A percentile compares a stretch with the other conserved stretches of the same genome.
phyloP scores from a whole-genome alignment of 2,797 vertebrate genomes.

The Lutjanus argentimaculatus region DNA sequence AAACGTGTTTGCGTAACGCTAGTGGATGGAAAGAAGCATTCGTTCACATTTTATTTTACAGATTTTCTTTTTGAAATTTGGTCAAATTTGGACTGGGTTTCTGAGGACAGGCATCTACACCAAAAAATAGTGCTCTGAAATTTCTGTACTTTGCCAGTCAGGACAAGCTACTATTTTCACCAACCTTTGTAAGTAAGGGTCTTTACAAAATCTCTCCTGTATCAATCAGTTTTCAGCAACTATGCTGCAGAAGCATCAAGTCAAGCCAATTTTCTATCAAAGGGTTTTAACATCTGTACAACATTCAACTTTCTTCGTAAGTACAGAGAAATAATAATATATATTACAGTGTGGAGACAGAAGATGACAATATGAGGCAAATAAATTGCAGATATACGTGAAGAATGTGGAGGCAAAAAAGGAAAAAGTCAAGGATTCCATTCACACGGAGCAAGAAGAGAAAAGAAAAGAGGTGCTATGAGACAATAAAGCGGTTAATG shows the following conservation, averaged over 20 bases:
- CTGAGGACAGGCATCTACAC: too few relatives aligned
- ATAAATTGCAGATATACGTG: neutral
- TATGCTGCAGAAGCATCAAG: neutral
- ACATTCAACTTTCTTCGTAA: too few relatives aligned
- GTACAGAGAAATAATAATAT: neutral
- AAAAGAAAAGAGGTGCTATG: too few relatives aligned
- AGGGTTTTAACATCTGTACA: neutral
- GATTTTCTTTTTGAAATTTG: too few relatives aligned
- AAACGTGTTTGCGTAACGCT: too few relatives aligned
- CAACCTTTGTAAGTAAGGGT: neutral
- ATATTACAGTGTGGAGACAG: neutral
- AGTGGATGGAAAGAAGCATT: too few relatives aligned
- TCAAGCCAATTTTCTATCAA: neutral
- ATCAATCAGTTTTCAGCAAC: neutral
- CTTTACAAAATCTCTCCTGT: neutral
- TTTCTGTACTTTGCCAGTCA: neutral
- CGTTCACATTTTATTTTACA: too few relatives aligned
- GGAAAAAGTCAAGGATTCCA: too few relatives aligned
- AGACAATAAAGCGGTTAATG: neutral
- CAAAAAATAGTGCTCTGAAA: neutral
- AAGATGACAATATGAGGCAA: neutral
- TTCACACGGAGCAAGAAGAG: too few relatives aligned
- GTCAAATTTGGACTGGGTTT: too few relatives aligned
- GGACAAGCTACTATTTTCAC: neutral
- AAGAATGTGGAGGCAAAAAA: neutral